Base-by-base conservation (phyloP, 2,888 invertebrate species). In the Caenorhabditis japonica region DNA sequence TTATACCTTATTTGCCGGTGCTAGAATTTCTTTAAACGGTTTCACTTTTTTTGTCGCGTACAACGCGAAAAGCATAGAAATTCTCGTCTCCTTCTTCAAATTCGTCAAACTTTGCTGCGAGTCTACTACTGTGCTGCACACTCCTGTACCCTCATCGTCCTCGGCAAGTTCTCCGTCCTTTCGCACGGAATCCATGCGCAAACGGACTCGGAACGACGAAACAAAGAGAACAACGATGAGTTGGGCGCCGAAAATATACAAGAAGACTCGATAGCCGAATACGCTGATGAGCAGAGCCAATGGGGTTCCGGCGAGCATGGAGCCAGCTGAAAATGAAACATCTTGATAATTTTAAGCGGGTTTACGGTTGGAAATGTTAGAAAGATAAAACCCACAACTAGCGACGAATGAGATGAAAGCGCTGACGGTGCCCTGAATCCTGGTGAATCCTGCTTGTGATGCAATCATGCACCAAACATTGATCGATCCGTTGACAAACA, bases 321-420 rank as follows among this genome's bases (percentile, higher is more conserved):
- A 77, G n/a, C 81, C 81, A 38, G 75, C 81, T 81, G 76, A 72
- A 81, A 75, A 12, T 33, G 8, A 10, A 43, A 3, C n/a, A n/a
- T n/a, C n/a, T n/a, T n/a, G n/a, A n/a, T n/a, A n/a, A n/a, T n/a
- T n/a, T n/a, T n/a, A n/a, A n/a, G n/a, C n/a, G n/a, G 15, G 10
- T 2, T 3, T 8, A 52, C 33, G 36, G 21, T 33, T 10, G n/a
- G 21, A 19, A 34, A 46, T 39, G 10, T 17, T 17, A n/a, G 2
- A 17, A 33, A 52, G 38, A 41, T 25, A 1, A 17, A 27, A 71
- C 81, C 74, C 51, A 81, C 81, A 73, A 30, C 75, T 80, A n/a
- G 79, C 79, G 13, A 79, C 36, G 51, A 81, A 79, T 1, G 75
- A 75, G n/a, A 82, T 77, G 49, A 82, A 69, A 0, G 81, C 78